phyloP scores from a whole-genome alignment of 2,113 vertebrate genomes.

The Brachyhypopomus gauderio region DNA sequence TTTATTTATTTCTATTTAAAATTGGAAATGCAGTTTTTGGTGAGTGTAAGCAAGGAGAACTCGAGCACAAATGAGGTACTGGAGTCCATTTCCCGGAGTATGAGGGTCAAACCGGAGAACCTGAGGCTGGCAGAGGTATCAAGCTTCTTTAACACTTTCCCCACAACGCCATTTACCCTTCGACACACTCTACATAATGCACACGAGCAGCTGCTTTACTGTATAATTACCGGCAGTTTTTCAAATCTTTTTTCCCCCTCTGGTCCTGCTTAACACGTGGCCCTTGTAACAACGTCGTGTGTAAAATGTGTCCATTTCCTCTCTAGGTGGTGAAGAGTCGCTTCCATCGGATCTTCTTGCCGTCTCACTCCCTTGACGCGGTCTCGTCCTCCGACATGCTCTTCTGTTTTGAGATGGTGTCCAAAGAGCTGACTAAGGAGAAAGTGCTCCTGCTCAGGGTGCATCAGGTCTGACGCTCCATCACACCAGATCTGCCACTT shows the following conservation, averaged over 20 bases:
- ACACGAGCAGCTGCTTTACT: not conserved
- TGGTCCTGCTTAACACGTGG: not conserved
- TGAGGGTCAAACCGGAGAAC: conserved; percentile 88
- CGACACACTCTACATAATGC: no score
- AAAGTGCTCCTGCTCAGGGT: conserved; percentile 87
- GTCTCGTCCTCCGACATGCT: conserved; percentile 85
- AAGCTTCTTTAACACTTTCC: not conserved
- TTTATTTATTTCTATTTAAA: not conserved
- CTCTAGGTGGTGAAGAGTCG: conserved; percentile 86
- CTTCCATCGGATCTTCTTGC: conserved; percentile 86
- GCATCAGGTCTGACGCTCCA: conserved; percentile 82
- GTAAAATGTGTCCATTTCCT: not conserved
- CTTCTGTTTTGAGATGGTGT: conserved; percentile 94
- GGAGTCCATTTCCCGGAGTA: conserved; percentile 87
- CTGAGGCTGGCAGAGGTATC: conserved; percentile 89
- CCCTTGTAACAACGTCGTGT: no score
- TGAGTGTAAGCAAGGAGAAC: conserved; percentile 96
- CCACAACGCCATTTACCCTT: not conserved
- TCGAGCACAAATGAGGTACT: conserved; percentile 91
- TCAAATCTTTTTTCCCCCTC: not conserved
- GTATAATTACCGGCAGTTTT: not conserved
- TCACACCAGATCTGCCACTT: no score
- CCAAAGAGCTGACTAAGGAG: conserved; percentile 92
- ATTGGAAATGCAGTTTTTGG: conserved; percentile 81
- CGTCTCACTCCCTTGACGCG: conserved; percentile 84